phyloP scores from a whole-genome alignment of 2,797 vertebrate genomes.

The Morelia viridis region DNA sequence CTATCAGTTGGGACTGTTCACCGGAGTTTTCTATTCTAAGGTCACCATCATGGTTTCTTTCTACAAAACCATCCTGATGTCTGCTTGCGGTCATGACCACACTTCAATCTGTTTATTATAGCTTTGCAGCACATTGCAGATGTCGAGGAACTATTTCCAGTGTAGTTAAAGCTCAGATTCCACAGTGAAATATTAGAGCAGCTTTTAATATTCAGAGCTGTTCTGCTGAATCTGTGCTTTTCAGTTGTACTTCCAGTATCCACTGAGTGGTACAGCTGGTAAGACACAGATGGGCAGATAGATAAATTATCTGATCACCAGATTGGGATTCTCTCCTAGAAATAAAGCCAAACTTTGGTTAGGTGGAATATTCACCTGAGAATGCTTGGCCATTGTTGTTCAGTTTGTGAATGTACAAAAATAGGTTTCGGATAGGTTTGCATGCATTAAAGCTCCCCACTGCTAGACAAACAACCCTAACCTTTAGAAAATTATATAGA shows the following conservation, averaged over 20 bases:
- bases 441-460: not conserved
- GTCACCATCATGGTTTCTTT: not conserved
- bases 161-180: not conserved
- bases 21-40: not conserved
- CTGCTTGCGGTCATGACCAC: not conserved
- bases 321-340: not conserved
- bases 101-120: not conserved
- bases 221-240: not conserved
- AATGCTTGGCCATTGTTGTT: not conserved
- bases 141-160: not conserved
- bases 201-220: not conserved
- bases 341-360: not conserved
- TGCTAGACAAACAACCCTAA: constrained; percentile 9
- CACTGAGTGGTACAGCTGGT: not conserved
- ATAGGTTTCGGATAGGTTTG: not conserved
- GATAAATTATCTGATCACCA: too few relatives aligned
- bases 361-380: not conserved
- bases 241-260: not conserved
- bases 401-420: not conserved
- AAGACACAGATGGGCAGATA: not conserved
- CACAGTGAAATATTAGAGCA: not conserved
- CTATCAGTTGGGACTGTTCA: not conserved
- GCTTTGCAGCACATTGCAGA: not conserved
- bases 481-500: not conserved
- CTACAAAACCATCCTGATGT: not conserved